Evolutionary conservation across 2,888 invertebrate genomes (phyloP), one percentile per base, ranked within the genome.

Genomic region (Pelosia muscerda): DNA sequence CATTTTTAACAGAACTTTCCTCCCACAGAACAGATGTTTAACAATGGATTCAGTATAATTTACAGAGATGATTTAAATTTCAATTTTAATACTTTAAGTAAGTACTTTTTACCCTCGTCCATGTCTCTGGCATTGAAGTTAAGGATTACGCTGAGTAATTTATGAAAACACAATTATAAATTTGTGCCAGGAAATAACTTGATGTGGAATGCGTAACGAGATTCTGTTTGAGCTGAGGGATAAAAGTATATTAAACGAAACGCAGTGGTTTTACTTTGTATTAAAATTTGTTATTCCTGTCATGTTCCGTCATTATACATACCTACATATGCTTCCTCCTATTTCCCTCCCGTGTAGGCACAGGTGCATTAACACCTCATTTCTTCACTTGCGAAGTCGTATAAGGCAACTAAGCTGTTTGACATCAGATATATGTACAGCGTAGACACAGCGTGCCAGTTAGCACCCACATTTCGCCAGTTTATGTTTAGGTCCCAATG

Each of bases 61-160:
- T 22, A 34, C 58, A 34, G 22, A 31, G 22, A 34, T 58, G 23
- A 31, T 34, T 34, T 34, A 34, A 22, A 22, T 34, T 58, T 22
- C 10, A 58, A 58, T 58, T 58, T 58, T 49, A 22, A 58, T 42
- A 19, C 25, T 25, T 38, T 25, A 60, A 60, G 38, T 42, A 60
- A 49, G 49, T 49, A 49, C 13, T 5, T 49, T 49, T 22, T 25
- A 49, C 13, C 13, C 11, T 49, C 49, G 61, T 61, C 19, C n/a
- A 10, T 61, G 6, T 61, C 42, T 4, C 22, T 13, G 5, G 65
- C 49, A 49, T 31, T 49, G 53, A 58, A 65, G 15, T 65, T 49
- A 58, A 42, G 49, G 65, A 58, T 64, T 57, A 64, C 4, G 28
- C n/a, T 13, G 22, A 57, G 54, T 38, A 64, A n/a, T 64, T 56